Evolutionary conservation across 2,113 vertebrate species (phyloP), one percentile per base, ranked within the genome.

Genomic region (Saccopteryx bilineata): DNA sequence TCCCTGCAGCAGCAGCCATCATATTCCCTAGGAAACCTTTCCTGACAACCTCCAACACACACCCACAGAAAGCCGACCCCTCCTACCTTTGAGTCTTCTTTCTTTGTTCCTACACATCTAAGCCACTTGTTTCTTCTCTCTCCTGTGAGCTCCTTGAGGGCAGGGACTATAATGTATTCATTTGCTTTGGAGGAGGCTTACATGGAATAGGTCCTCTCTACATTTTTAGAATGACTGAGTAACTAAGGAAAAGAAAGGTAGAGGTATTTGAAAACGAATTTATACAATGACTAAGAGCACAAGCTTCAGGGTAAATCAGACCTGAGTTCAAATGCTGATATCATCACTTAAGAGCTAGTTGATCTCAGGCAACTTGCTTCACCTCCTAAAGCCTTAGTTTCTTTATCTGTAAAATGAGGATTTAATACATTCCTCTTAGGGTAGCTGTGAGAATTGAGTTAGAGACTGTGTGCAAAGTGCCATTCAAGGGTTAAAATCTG

Each of bases 401-500:
- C 65, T 82, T 93, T 26, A 61, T 46, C 46, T 75, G 46, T 79
- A 80, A 93, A 95, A 79, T 90, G 17, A 24, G 21, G 74, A 75
- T 88, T 85, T 81, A 71, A 87, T 65, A 15, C 10, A 7, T 76
- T 92, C 21, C 71, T 60, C 48, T 13, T 14, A 46, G 68, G 56
- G 74, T 17, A 23, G 33, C n/a, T 63, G 17, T 82, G 56, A 90
- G 28, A 63, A 60, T 39, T 54, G 63, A 79, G 10, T 87, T 82
- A 87, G 39, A 68, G 56, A 39, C 21, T 63, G 18, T 23, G 61
- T 48, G 61, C 39, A 68, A 79, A 82, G 33, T 2, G 21, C 72
- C 39, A 39, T 39, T 39, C 39, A 39, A 39, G 39, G 39, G 39
- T 39, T 39, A 39, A 39, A 39, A 39, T 39, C 39, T 39, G 39